phyloP scores from a whole-genome alignment of 2,888 invertebrate genomes.

The Cheilosia impressa region DNA sequence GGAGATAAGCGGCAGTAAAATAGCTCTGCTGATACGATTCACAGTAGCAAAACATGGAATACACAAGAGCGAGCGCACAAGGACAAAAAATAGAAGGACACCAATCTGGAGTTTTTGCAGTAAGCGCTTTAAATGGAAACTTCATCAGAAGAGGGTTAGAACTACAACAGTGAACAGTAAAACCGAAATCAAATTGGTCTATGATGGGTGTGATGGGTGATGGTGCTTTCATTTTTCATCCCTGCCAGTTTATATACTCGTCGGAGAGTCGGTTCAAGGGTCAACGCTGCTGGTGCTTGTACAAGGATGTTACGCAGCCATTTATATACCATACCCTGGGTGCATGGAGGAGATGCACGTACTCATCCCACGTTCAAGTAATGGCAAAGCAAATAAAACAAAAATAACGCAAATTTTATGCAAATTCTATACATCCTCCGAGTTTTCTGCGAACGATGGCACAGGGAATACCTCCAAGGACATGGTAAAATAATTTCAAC shows the following conservation, averaged over 20 bases:
- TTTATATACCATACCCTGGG: background rate
- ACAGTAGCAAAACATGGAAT: conserved; percentile 11
- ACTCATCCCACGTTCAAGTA: conserved; percentile 20
- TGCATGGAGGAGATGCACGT: conserved; percentile 20
- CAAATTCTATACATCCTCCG: conserved; percentile 81
- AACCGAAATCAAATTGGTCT: conserved; percentile 57
- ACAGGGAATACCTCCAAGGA: conserved; percentile 41
- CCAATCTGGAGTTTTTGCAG: conserved; percentile 44
- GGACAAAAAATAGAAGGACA: conserved; percentile 24
- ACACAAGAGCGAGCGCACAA: conserved; percentile 2
- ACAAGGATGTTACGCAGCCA: conserved; percentile 27
- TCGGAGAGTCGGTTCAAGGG: background rate
- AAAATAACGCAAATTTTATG: conserved; percentile 82
- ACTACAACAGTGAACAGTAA: conserved; percentile 47
- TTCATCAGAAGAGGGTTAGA: conserved; percentile 54
- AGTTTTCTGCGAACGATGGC: conserved; percentile 41
- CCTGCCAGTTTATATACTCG: conserved; percentile 18
- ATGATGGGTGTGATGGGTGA: conserved; percentile 38
- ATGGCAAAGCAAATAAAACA: conserved; percentile 77
- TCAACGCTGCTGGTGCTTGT: conserved; percentile 2
- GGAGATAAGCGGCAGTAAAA: conserved; percentile 61
- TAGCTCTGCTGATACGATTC: conserved; percentile 24
- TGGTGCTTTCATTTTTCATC: conserved; percentile 30
- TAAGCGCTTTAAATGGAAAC: conserved; percentile 59
- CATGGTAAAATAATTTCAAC: conserved; percentile 53